Conservation (phyloP, 1,140 invertebrate species). For the Pseudachorutes palmiensis region DNA sequence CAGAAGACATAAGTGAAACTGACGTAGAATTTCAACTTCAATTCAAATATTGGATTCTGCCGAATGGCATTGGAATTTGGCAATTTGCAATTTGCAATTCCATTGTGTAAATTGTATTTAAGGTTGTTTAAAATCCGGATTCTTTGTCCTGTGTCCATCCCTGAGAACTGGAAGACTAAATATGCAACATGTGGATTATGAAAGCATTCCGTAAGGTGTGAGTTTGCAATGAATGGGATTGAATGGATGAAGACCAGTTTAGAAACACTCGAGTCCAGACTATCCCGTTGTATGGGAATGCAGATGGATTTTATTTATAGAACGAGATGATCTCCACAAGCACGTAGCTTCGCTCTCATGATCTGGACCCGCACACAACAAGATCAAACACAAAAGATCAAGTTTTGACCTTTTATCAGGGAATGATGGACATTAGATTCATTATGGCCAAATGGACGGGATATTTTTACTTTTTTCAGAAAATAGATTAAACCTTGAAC, state of each 20-base stretch:
- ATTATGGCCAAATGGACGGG: too few species aligned
- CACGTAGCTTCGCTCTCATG: constrained; percentile 12
- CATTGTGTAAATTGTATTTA: background rate
- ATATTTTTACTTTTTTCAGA: too few species aligned
- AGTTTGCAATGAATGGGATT: background rate
- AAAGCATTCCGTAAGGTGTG: background rate
- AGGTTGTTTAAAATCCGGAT: background rate
- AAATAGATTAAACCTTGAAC: too few species aligned
- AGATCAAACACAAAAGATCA: background rate
- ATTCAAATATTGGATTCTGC: too few species aligned
- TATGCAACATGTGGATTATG: constrained; percentile 9
- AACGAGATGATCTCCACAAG: background rate
- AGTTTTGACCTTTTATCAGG: background rate
- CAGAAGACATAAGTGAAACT: background rate
- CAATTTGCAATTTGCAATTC: too few species aligned
- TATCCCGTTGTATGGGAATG: constrained; percentile 1
- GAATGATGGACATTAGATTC: constrained; percentile 9
- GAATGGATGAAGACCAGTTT: constrained; percentile 3
- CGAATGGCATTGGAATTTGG: too few species aligned
- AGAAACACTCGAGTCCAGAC: background rate
- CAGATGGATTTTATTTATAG: background rate
- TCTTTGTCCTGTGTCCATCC: background rate
- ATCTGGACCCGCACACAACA: background rate
- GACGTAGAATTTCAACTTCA: background rate
- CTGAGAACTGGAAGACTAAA: background rate